Evolutionary conservation across 2,797 vertebrate species (phyloP).

Genomic region (Anas capensis): DNA sequence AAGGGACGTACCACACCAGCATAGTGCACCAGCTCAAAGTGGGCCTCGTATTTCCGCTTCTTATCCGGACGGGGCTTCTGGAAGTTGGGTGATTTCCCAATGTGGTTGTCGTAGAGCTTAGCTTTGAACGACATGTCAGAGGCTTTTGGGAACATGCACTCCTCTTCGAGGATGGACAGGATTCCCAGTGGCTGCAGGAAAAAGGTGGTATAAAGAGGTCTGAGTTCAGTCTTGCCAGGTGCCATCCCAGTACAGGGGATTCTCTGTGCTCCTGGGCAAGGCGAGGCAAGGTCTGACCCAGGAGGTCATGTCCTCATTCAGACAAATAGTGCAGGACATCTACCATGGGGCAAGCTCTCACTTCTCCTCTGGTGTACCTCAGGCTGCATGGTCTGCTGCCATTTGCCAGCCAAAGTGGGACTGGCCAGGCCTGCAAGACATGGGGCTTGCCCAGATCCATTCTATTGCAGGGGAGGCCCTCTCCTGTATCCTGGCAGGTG

Average conservation of each 20-base stretch:
- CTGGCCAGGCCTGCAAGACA: not conserved
- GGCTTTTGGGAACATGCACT: conserved; percentile 97
- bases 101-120: conserved; percentile 93
- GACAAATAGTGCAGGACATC: not conserved
- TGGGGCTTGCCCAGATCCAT: not conserved
- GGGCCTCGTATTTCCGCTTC: conserved; percentile 91
- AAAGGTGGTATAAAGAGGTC: no score
- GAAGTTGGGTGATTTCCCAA: conserved; percentile 93
- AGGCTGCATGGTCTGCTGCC: not conserved
- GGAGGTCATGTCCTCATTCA: not conserved
- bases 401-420: not conserved
- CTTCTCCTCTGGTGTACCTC: not conserved
- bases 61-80: conserved; percentile 92
- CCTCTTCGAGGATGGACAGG: conserved; percentile 95
- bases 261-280: not conserved
- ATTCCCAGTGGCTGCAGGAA: conserved; percentile 89
- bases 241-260: not conserved
- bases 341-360: not conserved
- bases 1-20: conserved; percentile 89
- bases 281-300: not conserved
- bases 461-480: not conserved
- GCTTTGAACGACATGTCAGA: conserved; percentile 91
- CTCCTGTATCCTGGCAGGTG: not conserved
- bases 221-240: not conserved
- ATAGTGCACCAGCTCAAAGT: conserved; percentile 94